These are phyloP conservation scores for Pseudomyrmex cubaensis DNA, from an alignment of 1,140 invertebrate species.

Conservation along the genomic window DNA sequence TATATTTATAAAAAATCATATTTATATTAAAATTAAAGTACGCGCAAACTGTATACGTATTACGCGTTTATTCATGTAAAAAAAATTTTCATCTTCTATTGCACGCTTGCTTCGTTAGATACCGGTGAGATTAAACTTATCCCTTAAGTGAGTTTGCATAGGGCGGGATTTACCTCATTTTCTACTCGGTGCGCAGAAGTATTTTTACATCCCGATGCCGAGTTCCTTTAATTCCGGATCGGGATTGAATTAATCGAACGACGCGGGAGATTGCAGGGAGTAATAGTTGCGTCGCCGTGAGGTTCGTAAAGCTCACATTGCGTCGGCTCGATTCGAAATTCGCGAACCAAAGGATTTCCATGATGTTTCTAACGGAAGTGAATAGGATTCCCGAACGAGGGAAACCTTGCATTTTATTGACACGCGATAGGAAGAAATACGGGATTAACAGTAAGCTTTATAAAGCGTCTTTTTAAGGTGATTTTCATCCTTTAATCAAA, in stretches of 20 bases:
- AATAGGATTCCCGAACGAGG: slow-evolving; percentile 51
- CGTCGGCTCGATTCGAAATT: slow-evolving; percentile 49
- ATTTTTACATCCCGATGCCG: slow-evolving; percentile 45
- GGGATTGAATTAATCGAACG: slow-evolving; percentile 67
- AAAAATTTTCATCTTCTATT: neutral
- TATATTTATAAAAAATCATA: neutral
- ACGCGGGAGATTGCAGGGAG: slow-evolving; percentile 60
- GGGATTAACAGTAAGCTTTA: slow-evolving; percentile 42
- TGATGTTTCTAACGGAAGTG: slow-evolving; percentile 22
- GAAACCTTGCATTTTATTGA: slow-evolving; percentile 36
- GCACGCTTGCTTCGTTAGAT: neutral
- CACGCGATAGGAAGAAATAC: slow-evolving; percentile 5
- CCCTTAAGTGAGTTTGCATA: slow-evolving; percentile 39
- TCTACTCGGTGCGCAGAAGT: slow-evolving; percentile 31
- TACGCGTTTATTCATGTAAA: neutral
- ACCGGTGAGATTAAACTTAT: slow-evolving; percentile 40
- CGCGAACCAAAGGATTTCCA: slow-evolving; percentile 53
- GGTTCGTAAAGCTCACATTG: slow-evolving; percentile 36
- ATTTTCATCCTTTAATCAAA: slow-evolving; percentile 2
- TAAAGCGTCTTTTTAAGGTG: slow-evolving; percentile 28
- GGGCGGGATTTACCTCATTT: slow-evolving; percentile 50
- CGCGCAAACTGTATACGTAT: neutral
- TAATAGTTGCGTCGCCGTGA: slow-evolving; percentile 58
- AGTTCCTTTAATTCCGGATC: slow-evolving; percentile 66
- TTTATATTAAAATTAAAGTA: neutral